Percentiles rank a stretch among this genome's conserved stretches.
Conservation (phyloP, 2,888 invertebrate species). For the Dasysyrphus tricinctus region DNA sequence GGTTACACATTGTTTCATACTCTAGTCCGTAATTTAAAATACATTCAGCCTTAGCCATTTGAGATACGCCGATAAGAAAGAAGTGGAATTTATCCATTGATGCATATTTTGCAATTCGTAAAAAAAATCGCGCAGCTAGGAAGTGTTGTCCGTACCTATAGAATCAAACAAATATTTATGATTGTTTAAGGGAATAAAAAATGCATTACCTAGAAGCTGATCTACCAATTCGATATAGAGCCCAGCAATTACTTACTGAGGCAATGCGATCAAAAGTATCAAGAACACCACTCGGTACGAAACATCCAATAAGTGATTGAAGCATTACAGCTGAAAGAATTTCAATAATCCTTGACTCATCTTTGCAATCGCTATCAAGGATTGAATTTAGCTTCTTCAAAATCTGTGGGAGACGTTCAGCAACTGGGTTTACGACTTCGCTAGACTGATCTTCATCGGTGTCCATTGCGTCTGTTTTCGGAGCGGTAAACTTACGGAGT, state of each 20-base stretch:
- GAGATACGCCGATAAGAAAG: constrained; percentile 92
- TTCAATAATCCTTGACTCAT: constrained; percentile 86
- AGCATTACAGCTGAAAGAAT: constrained; percentile 93
- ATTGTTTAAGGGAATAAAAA: background rate
- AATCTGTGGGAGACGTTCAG: constrained; percentile 80
- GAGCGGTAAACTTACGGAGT: constrained; percentile 79
- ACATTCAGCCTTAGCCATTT: constrained; percentile 90
- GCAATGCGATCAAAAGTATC: constrained; percentile 86
- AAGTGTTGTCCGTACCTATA: constrained; percentile 90
- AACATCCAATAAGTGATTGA: constrained; percentile 90
- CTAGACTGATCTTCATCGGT: constrained; percentile 76
- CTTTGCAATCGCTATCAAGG: constrained; percentile 78
- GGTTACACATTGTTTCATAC: constrained; percentile 83
- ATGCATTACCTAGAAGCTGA: constrained; percentile 89
- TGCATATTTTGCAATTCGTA: constrained; percentile 87
- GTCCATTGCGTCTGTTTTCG: constrained; percentile 78
- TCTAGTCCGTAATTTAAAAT: constrained; percentile 85
- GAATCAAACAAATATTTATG: constrained; percentile 17
- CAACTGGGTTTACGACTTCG: constrained; percentile 73
- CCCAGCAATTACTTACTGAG: constrained; percentile 89
- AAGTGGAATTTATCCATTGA: constrained; percentile 95
- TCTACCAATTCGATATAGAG: constrained; percentile 93
- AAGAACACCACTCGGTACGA: constrained; percentile 86
- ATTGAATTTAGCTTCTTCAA: constrained; percentile 81
- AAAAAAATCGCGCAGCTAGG: constrained; percentile 87